These are phyloP conservation scores for Anthoscopus minutus DNA, from an alignment of 2,113 vertebrate genomes.

Conservation along the genomic window DNA sequence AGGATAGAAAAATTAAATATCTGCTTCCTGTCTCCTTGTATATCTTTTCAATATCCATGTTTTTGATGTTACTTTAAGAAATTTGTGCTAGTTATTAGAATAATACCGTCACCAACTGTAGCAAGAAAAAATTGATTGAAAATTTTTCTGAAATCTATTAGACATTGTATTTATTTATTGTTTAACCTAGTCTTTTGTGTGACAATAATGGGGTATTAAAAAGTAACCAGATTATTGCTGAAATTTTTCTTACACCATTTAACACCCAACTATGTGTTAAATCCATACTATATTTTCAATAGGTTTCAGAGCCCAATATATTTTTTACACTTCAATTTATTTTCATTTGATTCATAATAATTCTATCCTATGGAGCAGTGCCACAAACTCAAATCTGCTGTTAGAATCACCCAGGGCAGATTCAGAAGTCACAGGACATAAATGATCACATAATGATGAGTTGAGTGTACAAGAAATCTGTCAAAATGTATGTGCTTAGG, in stretches of 20 bases:
- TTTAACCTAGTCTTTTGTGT: neutral
- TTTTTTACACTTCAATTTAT: neutral
- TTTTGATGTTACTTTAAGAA: neutral
- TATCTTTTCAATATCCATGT: neutral
- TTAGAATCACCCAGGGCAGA: neutral
- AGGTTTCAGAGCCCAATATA: neutral
- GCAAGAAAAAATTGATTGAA: neutral
- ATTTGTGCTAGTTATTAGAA: neutral
- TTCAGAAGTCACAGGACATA: neutral
- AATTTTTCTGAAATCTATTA: neutral
- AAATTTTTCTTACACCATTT: neutral
- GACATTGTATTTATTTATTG: neutral
- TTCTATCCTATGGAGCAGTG: neutral
- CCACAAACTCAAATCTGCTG: neutral
- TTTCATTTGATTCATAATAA: neutral
- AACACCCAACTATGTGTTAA: neutral
- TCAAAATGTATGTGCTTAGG: neutral
- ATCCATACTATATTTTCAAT: neutral
- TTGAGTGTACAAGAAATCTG: neutral
- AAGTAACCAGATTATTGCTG: slow-evolving; percentile 12
- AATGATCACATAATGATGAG: neutral
- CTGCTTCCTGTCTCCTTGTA: neutral
- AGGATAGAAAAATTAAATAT: neutral
- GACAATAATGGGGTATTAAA: slow-evolving; percentile 14
- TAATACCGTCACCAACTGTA: neutral